These are phyloP conservation scores for Thamnophis elegans DNA, from an alignment of 2,797 vertebrate genomes.

Conservation along the genomic window DNA sequence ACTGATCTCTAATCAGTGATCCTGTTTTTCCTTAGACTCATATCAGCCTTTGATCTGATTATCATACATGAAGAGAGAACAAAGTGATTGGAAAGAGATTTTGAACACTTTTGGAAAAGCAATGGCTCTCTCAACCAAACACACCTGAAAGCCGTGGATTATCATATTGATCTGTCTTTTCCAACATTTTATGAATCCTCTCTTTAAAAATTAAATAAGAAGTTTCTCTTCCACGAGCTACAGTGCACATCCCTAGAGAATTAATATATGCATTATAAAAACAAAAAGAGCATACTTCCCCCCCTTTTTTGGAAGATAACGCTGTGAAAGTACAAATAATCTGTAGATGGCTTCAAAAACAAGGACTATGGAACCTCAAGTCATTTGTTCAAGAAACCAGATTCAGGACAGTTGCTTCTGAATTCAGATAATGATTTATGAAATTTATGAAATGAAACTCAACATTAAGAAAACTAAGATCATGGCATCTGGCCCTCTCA, in stretches of 20 bases:
- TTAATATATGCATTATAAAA: background rate
- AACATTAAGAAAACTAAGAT: too few species aligned
- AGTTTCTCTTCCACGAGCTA: background rate
- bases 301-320: background rate
- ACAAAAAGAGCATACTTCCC: background rate
- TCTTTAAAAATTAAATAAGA: background rate
- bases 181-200: background rate
- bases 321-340: background rate
- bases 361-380: background rate
- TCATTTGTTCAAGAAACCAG: background rate
- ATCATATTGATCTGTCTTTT: background rate
- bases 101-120: background rate
- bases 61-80: background rate
- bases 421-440: background rate
- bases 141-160: background rate
- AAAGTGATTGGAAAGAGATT: background rate
- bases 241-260: background rate
- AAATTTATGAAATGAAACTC: background rate
- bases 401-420: background rate
- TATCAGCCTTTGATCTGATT: background rate
- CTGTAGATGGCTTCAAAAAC: background rate
- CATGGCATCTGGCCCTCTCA: too few species aligned
- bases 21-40: background rate
- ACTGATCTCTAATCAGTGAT: background rate
- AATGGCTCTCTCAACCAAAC: background rate